Base-by-base conservation (phyloP, 2,113 vertebrate genomes). In the Hyla sarda region DNA sequence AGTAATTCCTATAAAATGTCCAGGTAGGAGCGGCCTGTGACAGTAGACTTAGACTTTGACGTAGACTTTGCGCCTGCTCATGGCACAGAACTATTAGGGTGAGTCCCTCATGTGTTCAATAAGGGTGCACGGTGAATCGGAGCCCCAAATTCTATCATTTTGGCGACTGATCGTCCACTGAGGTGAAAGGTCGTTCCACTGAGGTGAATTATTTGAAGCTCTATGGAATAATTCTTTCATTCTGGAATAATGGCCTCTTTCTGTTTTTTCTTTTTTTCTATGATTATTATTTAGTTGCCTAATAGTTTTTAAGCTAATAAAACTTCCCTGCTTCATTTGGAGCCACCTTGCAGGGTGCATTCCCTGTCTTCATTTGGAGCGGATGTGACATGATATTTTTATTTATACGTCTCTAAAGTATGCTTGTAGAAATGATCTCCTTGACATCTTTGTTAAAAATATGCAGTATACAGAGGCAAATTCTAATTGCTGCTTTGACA, bases 401-500 rank as follows among this genome's bases (percentile, higher is more conserved):
- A 75, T 84, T 84, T 84, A 84, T 84, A 84, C 71, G 14, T 56
- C n/a, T 83, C 37, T 32, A 83, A 83, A 83, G 74, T 74, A 74
- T 74, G 16, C 82, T 71, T 84, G 54, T 48, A 65, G 41, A 84
- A 83, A 84, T 84, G 47, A 76, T 62, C 54, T 84, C 30, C 30
- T 48, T 85, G 83, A 77, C 83, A 78, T 78, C 83, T 76, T 84
- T 84, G 45, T 62, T 37, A 69, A 79, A 85, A 85, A 41, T 45
- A 54, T 78, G 32, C 65, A 28, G 76, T 72, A 82, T 65, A 74
- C 28, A 13, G 78, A 62, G 85, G 48, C 54, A 87, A 60, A 69
- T 81, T 87, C 32, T 74, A 82, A 87, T 82, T 60, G 81, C 54
- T 74, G 67, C 85, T 86, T 86, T 86, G 77, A 86, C 84, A 86